Evolutionary conservation across 2,888 invertebrate species (phyloP).

Genomic region (Lepidochitona cinerea): DNA sequence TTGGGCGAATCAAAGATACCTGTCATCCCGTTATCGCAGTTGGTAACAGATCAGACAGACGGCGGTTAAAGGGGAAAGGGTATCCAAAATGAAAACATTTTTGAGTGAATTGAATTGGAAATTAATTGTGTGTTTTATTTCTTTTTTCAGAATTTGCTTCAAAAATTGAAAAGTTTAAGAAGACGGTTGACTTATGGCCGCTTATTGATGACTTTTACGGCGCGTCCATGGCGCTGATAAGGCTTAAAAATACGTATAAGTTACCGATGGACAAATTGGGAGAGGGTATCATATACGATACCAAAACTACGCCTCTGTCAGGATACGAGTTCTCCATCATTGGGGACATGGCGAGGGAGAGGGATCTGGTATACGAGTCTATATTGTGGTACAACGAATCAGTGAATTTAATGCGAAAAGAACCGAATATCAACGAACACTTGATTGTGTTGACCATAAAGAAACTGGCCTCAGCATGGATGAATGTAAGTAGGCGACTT

Average conservation of each 20-base stretch:
- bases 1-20: no score
- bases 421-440: neutral
- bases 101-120: no score
- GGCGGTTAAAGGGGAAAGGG: no score
- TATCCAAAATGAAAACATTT: no score
- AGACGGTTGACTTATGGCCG: neutral
- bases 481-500: neutral
- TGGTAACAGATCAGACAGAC: no score
- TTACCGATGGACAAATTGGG: neutral
- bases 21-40: no score
- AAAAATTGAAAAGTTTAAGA: neutral
- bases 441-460: neutral
- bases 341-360: neutral
- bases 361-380: neutral
- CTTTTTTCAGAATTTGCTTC: neutral
- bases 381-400: neutral
- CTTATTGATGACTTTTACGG: neutral
- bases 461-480: neutral
- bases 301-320: neutral
- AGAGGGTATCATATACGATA: neutral
- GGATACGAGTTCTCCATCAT: slow-evolving; percentile 1
- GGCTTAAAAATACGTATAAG: neutral
- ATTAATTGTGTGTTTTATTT: no score
- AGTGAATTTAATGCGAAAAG: neutral
- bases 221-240: neutral